These are phyloP conservation scores for Gambusia affinis DNA, from an alignment of 2,113 vertebrate genomes.

Conservation along the genomic window DNA sequence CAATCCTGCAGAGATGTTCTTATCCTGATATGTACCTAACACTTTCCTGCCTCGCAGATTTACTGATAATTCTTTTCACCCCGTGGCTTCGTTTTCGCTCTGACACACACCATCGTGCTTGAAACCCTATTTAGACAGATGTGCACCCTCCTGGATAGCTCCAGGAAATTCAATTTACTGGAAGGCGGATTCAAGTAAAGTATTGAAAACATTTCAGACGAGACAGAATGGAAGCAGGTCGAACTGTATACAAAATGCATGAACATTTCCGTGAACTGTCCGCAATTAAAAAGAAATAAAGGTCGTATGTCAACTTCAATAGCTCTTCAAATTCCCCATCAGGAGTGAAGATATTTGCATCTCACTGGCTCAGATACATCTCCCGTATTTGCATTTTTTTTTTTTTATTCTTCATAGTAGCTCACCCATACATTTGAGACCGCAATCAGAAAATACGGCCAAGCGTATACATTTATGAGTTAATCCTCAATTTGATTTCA, in stretches of 20 bases:
- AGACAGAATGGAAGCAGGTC: neutral
- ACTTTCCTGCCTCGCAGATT: neutral
- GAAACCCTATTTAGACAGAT: neutral
- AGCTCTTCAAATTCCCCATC: too few species aligned
- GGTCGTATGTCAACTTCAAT: neutral
- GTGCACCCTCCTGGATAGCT: neutral
- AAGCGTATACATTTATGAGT: conserved; percentile 28
- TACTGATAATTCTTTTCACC: neutral
- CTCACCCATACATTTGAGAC: conserved; percentile 17
- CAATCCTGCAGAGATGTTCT: neutral
- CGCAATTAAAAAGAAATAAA: neutral
- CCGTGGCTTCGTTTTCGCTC: neutral
- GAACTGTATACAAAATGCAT: neutral
- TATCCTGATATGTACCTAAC: neutral
- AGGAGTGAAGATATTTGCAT: neutral
- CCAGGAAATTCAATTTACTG: neutral
- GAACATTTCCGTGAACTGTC: neutral
- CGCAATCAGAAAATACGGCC: conserved; percentile 16
- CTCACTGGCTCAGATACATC: conserved; percentile 13
- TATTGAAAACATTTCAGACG: neutral
- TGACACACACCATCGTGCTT: neutral
- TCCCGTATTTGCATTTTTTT: conserved; percentile 41
- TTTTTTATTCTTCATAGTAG: conserved; percentile 18
- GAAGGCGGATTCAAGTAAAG: neutral
- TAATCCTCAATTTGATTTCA: conserved; percentile 29